These are phyloP conservation scores for Esox masquinongy DNA, from an alignment of 2,797 vertebrate genomes.

Conservation along the genomic window DNA sequence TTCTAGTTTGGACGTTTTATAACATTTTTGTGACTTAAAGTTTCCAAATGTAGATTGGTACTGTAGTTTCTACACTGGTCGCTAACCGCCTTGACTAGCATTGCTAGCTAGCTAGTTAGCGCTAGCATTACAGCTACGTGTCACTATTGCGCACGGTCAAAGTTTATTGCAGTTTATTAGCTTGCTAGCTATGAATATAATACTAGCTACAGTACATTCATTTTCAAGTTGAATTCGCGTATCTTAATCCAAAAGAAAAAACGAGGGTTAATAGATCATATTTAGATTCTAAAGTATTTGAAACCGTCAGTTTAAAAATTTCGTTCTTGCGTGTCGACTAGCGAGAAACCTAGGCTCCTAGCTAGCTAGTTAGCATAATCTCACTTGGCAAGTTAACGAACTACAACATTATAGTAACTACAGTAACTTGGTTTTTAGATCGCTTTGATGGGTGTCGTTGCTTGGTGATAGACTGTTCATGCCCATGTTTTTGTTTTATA, in stretches of 20 bases:
- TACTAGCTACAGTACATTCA: neutral
- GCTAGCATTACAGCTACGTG: conserved; percentile 42
- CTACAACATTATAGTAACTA: neutral
- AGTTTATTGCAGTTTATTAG: conserved; percentile 15
- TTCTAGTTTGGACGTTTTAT: neutral
- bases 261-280: neutral
- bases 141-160: conserved; percentile 8
- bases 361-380: too few relatives aligned
- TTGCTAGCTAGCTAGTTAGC: conserved; percentile 37
- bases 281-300: neutral
- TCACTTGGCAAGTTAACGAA: neutral
- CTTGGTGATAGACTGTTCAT: neutral
- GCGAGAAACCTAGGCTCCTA: neutral
- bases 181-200: neutral
- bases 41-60: neutral
- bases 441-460: neutral
- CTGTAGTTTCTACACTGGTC: conserved; percentile 11
- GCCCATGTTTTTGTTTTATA: neutral
- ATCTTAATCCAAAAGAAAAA: neutral
- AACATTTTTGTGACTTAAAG: neutral
- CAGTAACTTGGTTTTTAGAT: neutral
- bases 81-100: conserved; percentile 28
- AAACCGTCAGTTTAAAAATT: neutral
- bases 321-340: conserved; percentile 5
- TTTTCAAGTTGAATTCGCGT: neutral